Conservation (phyloP, 2,888 invertebrate species). For the Druceiella hillmani region DNA sequence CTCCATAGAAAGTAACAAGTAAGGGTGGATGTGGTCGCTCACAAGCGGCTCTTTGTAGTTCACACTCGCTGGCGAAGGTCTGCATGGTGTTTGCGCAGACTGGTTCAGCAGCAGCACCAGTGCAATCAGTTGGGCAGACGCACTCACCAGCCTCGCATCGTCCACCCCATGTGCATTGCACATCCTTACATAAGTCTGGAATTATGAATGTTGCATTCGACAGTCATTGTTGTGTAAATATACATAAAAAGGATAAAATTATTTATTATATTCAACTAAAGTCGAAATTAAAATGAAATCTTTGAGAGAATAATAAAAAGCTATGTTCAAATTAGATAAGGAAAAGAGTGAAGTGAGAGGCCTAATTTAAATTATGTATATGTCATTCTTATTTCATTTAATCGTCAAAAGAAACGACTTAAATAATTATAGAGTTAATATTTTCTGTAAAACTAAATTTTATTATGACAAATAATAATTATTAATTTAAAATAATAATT, state of each 20-base stretch:
- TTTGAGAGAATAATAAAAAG: too few relatives aligned
- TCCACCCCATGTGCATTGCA: conserved; percentile 74
- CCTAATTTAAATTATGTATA: too few relatives aligned
- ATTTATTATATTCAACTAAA: conserved; percentile 15
- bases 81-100: conserved; percentile 74
- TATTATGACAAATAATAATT: too few relatives aligned
- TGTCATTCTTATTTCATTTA: too few relatives aligned
- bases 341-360: too few relatives aligned
- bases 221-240: too few relatives aligned
- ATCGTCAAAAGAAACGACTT: too few relatives aligned
- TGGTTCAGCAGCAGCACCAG: conserved; percentile 57
- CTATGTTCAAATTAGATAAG: too few relatives aligned
- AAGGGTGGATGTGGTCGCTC: conserved; percentile 47
- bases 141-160: conserved; percentile 80
- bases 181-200: conserved; percentile 69
- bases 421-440: too few relatives aligned
- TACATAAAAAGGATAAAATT: conserved; percentile 5
- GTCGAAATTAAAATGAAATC: not conserved
- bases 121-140: conserved; percentile 75
- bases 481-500: too few relatives aligned
- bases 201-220: conserved; percentile 16
- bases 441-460: too few relatives aligned
- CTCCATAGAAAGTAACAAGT: conserved; percentile 66
- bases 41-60: conserved; percentile 72
- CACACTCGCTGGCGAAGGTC: conserved; percentile 79